phyloP scores from a whole-genome alignment of 2,888 invertebrate species.

The Macrophya alboannulata region DNA sequence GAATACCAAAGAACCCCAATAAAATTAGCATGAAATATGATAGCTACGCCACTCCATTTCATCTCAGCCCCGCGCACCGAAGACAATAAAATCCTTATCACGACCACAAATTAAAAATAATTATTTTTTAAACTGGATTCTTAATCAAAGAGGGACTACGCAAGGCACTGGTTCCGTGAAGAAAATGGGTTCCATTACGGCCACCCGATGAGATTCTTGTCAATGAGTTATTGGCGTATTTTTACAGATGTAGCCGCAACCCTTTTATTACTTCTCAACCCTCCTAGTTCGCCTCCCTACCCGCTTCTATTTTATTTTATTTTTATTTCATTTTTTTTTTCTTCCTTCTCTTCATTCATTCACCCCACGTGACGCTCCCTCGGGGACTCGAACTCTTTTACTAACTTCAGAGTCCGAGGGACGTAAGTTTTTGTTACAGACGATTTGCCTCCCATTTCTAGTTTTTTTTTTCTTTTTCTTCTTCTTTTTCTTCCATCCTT shows the following conservation, averaged over 20 bases:
- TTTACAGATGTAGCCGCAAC: constrained; percentile 71
- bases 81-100: constrained; percentile 75
- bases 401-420: constrained; percentile 72
- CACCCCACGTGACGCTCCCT: constrained; percentile 62
- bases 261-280: constrained; percentile 76
- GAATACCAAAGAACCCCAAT: constrained; percentile 71
- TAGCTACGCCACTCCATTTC: constrained; percentile 65
- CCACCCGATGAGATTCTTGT: constrained; percentile 78
- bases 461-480: not conserved
- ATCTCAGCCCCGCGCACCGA: constrained; percentile 49
- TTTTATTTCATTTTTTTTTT: constrained; percentile 59
- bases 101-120: constrained; percentile 78
- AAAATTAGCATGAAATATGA: constrained; percentile 75
- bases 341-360: constrained; percentile 52
- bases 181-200: constrained; percentile 75
- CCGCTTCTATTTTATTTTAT: constrained; percentile 57
- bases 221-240: constrained; percentile 79
- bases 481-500: not conserved
- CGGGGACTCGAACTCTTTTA: constrained; percentile 71
- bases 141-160: constrained; percentile 72
- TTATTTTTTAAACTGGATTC: constrained; percentile 78
- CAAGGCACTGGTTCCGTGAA: constrained; percentile 66
- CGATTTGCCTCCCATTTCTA: not conserved
- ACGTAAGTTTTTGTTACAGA: constrained; percentile 45
- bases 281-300: constrained; percentile 66